Conservation (phyloP, 2,888 invertebrate species). For the Epirrita christyi region DNA sequence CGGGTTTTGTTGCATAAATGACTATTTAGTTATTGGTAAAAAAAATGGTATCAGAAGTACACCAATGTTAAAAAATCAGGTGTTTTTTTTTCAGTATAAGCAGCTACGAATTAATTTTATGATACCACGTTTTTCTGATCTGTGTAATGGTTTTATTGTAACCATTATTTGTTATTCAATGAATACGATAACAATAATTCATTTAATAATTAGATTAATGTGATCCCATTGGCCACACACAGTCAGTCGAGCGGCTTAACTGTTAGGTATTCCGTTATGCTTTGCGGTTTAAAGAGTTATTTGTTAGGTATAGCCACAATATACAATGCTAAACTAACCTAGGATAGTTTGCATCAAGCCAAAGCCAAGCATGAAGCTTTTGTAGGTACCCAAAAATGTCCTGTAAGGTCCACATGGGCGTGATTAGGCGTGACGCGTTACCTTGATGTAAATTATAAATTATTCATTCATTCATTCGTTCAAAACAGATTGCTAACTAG, state of each 20-base stretch:
- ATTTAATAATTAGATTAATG: constrained; percentile 28
- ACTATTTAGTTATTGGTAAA: no score
- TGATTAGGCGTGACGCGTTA: no score
- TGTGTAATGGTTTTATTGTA: constrained; percentile 35
- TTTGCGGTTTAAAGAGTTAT: constrained; percentile 17
- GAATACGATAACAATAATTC: constrained; percentile 31
- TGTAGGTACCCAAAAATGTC: no score
- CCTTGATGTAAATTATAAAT: no score
- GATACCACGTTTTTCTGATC: constrained; percentile 42
- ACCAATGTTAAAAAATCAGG: no score
- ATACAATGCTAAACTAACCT: constrained; percentile 19
- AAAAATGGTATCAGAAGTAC: no score
- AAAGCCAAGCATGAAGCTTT: no score
- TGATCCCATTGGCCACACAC: constrained; percentile 20
- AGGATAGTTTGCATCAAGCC: no score
- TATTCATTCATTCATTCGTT: no score
- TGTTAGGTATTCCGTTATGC: constrained; percentile 30
- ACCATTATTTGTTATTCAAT: constrained; percentile 29
- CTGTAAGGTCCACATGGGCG: no score
- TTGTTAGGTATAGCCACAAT: constrained; percentile 9
- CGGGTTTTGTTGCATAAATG: no score
- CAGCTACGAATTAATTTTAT: constrained; percentile 34
- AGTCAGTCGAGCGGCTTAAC: constrained; percentile 22
- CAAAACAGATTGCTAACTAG: no score
- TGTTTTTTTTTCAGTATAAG: neutral